Conservation (phyloP, 2,888 invertebrate genomes). For the Ornithoptera priamus region DNA sequence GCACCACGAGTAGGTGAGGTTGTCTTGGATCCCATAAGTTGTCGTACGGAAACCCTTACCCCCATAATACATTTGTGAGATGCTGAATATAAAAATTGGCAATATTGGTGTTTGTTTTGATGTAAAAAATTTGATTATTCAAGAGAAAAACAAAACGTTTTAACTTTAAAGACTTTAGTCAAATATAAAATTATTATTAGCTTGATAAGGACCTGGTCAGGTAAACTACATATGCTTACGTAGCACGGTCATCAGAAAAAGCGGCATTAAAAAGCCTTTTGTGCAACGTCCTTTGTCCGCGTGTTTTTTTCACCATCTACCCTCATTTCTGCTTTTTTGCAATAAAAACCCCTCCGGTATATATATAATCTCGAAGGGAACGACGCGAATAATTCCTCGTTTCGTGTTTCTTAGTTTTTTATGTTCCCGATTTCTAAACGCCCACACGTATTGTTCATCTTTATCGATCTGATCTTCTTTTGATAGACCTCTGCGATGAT, state of each 20-base stretch:
- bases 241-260: conserved; percentile 64
- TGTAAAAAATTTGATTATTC: no score
- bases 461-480: conserved; percentile 77
- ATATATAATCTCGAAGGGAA: conserved; percentile 72
- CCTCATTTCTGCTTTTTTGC: conserved; percentile 75
- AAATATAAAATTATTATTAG: not conserved
- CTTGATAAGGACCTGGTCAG: conserved; percentile 20
- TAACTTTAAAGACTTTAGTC: not conserved
- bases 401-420: conserved; percentile 74
- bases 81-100: no score
- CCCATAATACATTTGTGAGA: no score
- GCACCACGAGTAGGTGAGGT: no score
- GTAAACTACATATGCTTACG: conserved; percentile 25
- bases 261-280: conserved; percentile 63
- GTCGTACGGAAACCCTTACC: no score
- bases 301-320: conserved; percentile 62
- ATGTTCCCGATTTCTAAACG: conserved; percentile 59
- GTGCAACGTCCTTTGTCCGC: conserved; percentile 71
- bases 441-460: conserved; percentile 69
- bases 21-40: no score
- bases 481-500: conserved; percentile 73
- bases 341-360: conserved; percentile 70
- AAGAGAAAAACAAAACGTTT: not conserved
- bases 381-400: conserved; percentile 79
- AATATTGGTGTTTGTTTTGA: no score